Conservation (phyloP, 2,888 invertebrate species). For the Pimpla rufipes region DNA sequence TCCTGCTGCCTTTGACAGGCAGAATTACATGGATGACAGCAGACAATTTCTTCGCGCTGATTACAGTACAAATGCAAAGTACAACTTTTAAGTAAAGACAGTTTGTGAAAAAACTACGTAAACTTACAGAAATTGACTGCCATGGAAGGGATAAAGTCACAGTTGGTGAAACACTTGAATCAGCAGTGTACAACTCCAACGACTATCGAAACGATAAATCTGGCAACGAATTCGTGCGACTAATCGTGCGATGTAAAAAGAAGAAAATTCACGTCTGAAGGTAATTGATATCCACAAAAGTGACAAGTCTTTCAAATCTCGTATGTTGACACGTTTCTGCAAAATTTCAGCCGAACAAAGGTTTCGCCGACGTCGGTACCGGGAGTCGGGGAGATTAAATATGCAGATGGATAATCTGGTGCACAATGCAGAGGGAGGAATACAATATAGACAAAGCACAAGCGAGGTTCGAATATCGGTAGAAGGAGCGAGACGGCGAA, state of each 20-base stretch:
- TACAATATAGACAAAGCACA: slow-evolving; percentile 45
- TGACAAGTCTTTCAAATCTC: slow-evolving; percentile 4
- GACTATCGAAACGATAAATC: neutral
- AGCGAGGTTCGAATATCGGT: slow-evolving; percentile 53
- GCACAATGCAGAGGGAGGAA: slow-evolving; percentile 43
- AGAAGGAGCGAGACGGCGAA: neutral
- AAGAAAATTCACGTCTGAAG: neutral
- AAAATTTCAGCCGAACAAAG: slow-evolving; percentile 43
- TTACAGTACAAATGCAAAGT: neutral
- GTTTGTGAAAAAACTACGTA: neutral
- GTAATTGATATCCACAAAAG: neutral
- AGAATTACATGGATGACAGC: neutral
- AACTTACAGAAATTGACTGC: no score
- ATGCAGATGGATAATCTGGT: slow-evolving; percentile 69
- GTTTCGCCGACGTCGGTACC: slow-evolving; percentile 3
- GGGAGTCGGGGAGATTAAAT: slow-evolving; percentile 67
- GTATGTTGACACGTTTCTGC: slow-evolving; percentile 29
- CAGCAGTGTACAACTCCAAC: no score
- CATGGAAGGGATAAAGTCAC: no score
- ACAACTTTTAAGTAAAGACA: no score
- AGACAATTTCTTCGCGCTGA: neutral
- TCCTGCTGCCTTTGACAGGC: neutral
- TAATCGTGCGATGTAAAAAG: neutral
- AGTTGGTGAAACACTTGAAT: no score
- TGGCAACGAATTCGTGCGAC: neutral